Conservation (phyloP, 2,888 invertebrate genomes). For the Scrobipalpa atriplicella region DNA sequence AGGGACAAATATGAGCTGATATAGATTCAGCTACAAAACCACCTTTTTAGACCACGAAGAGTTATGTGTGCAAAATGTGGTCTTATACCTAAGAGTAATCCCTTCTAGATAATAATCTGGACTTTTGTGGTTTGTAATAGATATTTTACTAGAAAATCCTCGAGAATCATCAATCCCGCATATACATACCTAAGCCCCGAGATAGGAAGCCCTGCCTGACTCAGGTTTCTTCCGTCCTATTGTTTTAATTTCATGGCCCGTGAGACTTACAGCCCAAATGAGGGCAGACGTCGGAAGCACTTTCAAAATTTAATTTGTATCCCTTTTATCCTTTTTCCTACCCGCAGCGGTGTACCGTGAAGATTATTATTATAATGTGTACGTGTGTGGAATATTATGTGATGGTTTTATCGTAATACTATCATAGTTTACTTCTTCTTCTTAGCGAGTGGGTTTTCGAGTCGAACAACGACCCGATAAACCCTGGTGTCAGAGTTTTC, state of each 20-base stretch:
- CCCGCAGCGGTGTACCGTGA: not conserved
- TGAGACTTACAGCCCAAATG: conserved; percentile 15
- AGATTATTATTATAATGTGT: not conserved
- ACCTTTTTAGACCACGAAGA: too few relatives aligned
- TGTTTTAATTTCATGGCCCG: conserved; percentile 22
- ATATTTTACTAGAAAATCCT: not conserved
- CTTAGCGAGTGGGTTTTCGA: too few relatives aligned
- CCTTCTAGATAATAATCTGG: not conserved
- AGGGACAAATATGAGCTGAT: too few relatives aligned
- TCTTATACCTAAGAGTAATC: too few relatives aligned
- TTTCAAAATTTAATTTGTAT: conserved; percentile 8
- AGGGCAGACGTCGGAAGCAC: conserved; percentile 8
- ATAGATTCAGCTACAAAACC: too few relatives aligned
- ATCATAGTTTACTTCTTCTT: too few relatives aligned
- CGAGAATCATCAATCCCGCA: not conserved
- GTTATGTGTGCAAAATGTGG: too few relatives aligned
- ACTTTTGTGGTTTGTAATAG: not conserved
- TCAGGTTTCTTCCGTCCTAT: not conserved
- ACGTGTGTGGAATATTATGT: not conserved
- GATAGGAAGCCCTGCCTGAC: not conserved
- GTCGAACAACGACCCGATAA: too few relatives aligned
- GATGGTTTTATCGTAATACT: not conserved
- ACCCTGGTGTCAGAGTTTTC: too few relatives aligned
- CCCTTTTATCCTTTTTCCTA: conserved; percentile 11
- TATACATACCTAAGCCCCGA: not conserved